These are phyloP conservation scores for Minunthozetes semirufus DNA, from an alignment of 2,888 invertebrate genomes.

Conservation along the genomic window DNA sequence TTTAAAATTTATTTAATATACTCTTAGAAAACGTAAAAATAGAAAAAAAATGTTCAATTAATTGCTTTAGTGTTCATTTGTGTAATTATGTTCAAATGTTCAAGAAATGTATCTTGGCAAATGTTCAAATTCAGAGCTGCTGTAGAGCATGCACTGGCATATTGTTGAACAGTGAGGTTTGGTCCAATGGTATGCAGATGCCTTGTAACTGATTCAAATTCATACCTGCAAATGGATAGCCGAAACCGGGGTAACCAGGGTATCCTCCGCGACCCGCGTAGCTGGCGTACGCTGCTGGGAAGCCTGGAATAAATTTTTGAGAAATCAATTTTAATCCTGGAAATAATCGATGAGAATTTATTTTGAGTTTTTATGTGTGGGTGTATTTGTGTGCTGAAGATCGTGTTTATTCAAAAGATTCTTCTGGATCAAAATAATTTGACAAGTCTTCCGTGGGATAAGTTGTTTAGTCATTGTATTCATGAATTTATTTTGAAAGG, in stretches of 20 bases:
- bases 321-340: not conserved
- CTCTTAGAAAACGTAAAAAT: slow-evolving; percentile 2
- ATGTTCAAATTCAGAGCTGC: slow-evolving; percentile 29
- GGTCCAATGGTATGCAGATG: slow-evolving; percentile 37
- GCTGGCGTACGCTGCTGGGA: slow-evolving; percentile 42
- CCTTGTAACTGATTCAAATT: slow-evolving; percentile 36
- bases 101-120: not conserved
- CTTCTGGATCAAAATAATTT: too few relatives aligned
- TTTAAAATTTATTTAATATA: not conserved
- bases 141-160: slow-evolving; percentile 21
- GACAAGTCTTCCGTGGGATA: too few relatives aligned
- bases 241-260: slow-evolving; percentile 44
- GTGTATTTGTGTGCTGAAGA: too few relatives aligned
- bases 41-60: not conserved
- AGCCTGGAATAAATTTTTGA: slow-evolving; percentile 40
- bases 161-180: slow-evolving; percentile 33
- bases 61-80: not conserved
- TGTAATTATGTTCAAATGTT: not conserved
- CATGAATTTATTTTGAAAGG: not conserved
- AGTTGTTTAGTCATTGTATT: too few relatives aligned
- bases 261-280: slow-evolving; percentile 44
- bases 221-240: slow-evolving; percentile 43
- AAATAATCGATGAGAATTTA: too few relatives aligned
- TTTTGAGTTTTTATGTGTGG: too few relatives aligned
- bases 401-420: too few relatives aligned